These are phyloP conservation scores for Aplidium turbinatum DNA, from an alignment of 23 tunicate genomes.

Conservation along the genomic window DNA sequence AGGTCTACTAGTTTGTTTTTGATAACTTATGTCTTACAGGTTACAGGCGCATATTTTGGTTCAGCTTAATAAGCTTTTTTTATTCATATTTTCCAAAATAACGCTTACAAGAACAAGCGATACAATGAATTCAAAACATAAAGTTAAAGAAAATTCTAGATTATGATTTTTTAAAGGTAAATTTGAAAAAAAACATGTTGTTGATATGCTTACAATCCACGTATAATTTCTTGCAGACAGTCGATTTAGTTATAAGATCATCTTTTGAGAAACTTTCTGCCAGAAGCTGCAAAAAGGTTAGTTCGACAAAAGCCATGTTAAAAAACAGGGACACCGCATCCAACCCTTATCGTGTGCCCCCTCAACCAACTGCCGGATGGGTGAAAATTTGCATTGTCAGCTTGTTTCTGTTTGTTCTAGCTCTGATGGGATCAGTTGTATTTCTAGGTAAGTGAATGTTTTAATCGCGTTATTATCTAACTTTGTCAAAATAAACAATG, in stretches of 20 bases:
- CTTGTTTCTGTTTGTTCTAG: constrained; percentile 36
- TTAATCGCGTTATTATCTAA: no score
- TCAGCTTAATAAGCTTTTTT: no score
- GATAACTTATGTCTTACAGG: no score
- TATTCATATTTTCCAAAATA: no score
- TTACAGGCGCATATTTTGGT: no score
- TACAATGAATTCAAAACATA: no score
- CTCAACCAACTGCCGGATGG: constrained; percentile 88
- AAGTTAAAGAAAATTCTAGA: no score
- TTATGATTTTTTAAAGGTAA: no score
- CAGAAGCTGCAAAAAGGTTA: neutral
- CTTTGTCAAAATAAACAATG: no score
- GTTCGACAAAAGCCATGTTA: constrained; percentile 33
- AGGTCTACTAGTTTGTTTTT: no score
- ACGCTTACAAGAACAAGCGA: no score
- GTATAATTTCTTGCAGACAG: neutral
- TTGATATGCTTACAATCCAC: neutral
- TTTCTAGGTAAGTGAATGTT: constrained; percentile 53
- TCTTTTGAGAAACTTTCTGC: neutral
- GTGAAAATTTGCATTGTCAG: constrained; percentile 64
- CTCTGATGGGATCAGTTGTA: constrained; percentile 63
- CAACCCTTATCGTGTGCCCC: constrained; percentile 91
- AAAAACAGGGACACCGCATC: constrained; percentile 89
- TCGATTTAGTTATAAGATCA: neutral
- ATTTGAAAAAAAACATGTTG: neutral